Evolutionary conservation across 2,797 vertebrate genomes (phyloP), one percentile per base, ranked within the genome.

Genomic region (Sparus aurata): DNA sequence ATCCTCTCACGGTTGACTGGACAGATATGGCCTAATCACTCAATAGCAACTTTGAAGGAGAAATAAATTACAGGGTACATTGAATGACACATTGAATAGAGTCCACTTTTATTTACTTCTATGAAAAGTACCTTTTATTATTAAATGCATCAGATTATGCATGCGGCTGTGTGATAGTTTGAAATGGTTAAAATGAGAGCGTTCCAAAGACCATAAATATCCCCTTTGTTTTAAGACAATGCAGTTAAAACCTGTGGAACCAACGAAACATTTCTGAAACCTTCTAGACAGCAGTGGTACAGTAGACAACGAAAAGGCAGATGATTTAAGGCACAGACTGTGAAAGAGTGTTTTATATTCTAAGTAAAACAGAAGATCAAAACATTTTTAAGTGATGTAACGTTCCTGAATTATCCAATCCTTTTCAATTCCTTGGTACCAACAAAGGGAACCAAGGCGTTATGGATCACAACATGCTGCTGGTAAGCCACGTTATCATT

Each of bases 1-100:
- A 27, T 25, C 52, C 58, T 77, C 60, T 68, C 18, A 1, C 27
- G 63, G 15, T 34, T 49, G 62, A 62, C 27, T 61, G 16, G 34
- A 15, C 45, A 50, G n/a, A 73, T 69, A 1, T 54, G 43, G 20
- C 58, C 46, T 38, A 52, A 71, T 72, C 43, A 55, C 55, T 57
- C 9, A 47, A 46, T 10, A 18, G 27, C 54, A 18, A 60, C 22
- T 70, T 12, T 60, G 41, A 43, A 61, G 49, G 38, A 69, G 69
- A 71, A 23, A 22, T 38, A 41, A 68, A 72, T 79, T 12, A 53
- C 12, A 66, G 63, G 54, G 38, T 30, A 11, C 0, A 0, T 3
- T 77, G 50, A 63, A 55, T 63, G 63, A 27, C 52, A 27, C 9
- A 13, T 18, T 63, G 13, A 46, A 49, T 12, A 49, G 27, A 34